These are phyloP conservation scores for Caenorhabditis imperialis DNA, from an alignment of 2,888 invertebrate species.

Conservation along the genomic window DNA sequence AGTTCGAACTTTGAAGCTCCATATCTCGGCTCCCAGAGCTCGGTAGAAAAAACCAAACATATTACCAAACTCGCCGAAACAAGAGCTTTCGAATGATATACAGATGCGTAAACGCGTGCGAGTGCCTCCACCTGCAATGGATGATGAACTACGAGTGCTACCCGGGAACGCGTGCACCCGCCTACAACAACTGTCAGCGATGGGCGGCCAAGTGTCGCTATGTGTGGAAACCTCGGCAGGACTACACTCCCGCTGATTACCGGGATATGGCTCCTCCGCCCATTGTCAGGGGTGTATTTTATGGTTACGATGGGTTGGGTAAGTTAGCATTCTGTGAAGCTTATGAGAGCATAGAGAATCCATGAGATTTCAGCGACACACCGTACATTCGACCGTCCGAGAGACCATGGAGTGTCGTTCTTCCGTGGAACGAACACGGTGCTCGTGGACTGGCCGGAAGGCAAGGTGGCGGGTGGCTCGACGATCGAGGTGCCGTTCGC, in stretches of 20 bases:
- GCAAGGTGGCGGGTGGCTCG: conserved; percentile 67
- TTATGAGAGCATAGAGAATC: no score
- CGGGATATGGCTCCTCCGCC: conserved; percentile 69
- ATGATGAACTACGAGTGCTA: conserved; percentile 72
- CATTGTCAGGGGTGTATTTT: conserved; percentile 71
- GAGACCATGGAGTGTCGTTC: conserved; percentile 74
- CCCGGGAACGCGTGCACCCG: conserved; percentile 65
- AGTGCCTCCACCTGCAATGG: conserved; percentile 73
- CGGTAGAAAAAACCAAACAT: no score
- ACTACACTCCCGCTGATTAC: conserved; percentile 69
- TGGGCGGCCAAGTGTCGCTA: conserved; percentile 71
- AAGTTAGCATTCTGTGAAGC: conserved; percentile 2
- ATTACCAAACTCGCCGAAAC: no score
- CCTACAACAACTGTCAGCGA: conserved; percentile 70
- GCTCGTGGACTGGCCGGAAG: conserved; percentile 74
- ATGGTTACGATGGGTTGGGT: conserved; percentile 72
- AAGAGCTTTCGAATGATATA: conserved; percentile 14
- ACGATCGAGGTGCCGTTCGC: conserved; percentile 71
- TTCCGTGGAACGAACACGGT: conserved; percentile 72
- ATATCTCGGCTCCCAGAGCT: no score
- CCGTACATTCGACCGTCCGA: conserved; percentile 67
- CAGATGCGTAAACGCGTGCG: conserved; percentile 71
- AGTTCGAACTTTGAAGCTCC: no score
- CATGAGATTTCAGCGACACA: conserved; percentile 67
- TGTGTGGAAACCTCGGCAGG: conserved; percentile 69